These are phyloP conservation scores for Deroptyus accipitrinus DNA, from an alignment of 2,113 vertebrate genomes.

Conservation along the genomic window DNA sequence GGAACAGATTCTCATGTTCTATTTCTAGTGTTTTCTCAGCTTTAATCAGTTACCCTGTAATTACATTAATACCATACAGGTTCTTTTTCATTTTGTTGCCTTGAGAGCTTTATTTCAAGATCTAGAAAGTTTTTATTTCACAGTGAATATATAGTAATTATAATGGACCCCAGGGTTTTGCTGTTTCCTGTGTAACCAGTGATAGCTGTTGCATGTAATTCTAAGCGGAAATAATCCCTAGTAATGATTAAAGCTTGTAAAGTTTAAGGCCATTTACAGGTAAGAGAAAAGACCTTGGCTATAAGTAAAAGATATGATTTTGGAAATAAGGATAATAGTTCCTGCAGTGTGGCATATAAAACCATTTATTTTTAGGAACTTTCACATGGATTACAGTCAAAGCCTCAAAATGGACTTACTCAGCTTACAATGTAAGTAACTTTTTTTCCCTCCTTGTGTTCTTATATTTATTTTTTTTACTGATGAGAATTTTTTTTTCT, in stretches of 20 bases:
- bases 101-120: neutral
- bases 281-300: neutral
- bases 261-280: neutral
- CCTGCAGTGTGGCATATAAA: neutral
- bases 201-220: neutral
- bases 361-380: constrained; percentile 73
- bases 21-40: neutral
- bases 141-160: neutral
- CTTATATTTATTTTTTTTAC: neutral
- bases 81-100: neutral
- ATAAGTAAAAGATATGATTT: neutral
- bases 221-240: neutral
- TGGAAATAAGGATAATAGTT: neutral
- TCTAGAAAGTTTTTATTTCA: neutral
- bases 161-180: neutral
- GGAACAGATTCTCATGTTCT: neutral
- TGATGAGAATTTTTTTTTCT: neutral
- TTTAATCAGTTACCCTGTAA: neutral
- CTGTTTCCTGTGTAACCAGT: neutral
- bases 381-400: constrained; percentile 87
- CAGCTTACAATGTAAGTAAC: constrained; percentile 84
- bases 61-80: neutral
- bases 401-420: constrained; percentile 86
- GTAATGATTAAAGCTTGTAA: neutral
- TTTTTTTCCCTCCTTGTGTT: neutral